Conservation (phyloP, 2,113 vertebrate genomes). For the Carassius auratus region DNA sequence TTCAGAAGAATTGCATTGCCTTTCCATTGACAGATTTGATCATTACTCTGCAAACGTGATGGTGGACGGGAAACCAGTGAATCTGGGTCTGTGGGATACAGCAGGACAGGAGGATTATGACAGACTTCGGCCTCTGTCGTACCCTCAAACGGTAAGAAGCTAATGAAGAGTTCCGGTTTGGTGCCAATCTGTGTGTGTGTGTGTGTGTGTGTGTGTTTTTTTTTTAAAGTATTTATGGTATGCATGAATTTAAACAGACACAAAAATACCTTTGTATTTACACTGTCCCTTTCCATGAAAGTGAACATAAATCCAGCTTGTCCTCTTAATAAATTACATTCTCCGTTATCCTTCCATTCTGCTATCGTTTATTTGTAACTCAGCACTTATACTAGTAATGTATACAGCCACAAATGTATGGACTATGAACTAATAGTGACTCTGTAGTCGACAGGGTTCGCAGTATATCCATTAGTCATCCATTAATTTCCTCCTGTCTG, state of each 20-base stretch:
- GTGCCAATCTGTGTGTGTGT: neutral
- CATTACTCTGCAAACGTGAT: conserved; percentile 99
- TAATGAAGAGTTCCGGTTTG: neutral
- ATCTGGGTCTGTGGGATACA: conserved; percentile 96
- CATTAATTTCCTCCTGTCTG: neutral
- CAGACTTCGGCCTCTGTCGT: conserved; percentile 93
- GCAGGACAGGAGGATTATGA: conserved; percentile 98
- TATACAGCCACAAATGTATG: neutral
- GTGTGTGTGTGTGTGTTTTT: too few relatives aligned
- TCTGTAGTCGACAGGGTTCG: too few relatives aligned
- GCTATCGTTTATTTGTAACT: too few relatives aligned
- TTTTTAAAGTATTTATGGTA: neutral
- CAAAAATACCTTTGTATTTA: neutral
- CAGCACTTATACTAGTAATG: neutral
- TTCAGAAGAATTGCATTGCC: neutral
- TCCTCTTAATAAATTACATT: too few relatives aligned
- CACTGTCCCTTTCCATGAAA: neutral
- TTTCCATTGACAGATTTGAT: conserved; percentile 82
- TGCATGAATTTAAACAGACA: neutral
- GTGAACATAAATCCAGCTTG: neutral
- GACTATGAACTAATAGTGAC: neutral
- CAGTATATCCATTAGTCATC: neutral
- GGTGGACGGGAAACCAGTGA: conserved; percentile 97
- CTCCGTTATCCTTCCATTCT: too few relatives aligned
- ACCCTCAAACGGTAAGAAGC: conserved; percentile 90